Percentiles rank a stretch among this genome's conserved stretches.
These are phyloP conservation scores for Petrocephalus sullivani DNA, from an alignment of 2,797 vertebrate genomes.

Conservation along the genomic window DNA sequence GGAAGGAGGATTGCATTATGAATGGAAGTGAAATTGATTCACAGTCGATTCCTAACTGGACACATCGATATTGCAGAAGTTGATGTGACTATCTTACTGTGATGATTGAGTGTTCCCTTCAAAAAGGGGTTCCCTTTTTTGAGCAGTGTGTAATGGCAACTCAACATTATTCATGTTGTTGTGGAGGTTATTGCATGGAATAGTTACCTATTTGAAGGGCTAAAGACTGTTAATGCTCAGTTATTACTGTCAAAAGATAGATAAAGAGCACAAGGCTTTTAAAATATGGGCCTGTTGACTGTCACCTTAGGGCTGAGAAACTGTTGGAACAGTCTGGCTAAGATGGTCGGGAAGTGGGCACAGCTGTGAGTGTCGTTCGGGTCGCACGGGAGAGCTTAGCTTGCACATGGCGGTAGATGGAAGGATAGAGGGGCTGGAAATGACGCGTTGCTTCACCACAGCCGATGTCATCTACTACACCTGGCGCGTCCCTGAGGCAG, in stretches of 20 bases:
- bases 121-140: no score
- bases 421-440: background rate
- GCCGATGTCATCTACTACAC: constrained; percentile 48
- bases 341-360: background rate
- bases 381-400: background rate
- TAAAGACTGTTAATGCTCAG: background rate
- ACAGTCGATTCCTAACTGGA: no score
- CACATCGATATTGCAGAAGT: no score
- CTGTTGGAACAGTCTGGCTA: background rate
- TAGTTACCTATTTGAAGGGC: background rate
- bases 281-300: background rate
- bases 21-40: background rate
- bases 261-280: background rate
- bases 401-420: background rate
- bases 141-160: no score
- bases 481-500: constrained; percentile 52
- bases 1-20: background rate
- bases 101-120: background rate
- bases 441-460: constrained; percentile 13
- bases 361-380: background rate
- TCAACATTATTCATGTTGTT: background rate
- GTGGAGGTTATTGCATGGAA: background rate
- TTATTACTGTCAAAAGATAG: background rate
- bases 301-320: background rate
- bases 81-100: background rate